Conservation (phyloP, 2,797 vertebrate genomes). For the Orientallactaga sibirica region DNA sequence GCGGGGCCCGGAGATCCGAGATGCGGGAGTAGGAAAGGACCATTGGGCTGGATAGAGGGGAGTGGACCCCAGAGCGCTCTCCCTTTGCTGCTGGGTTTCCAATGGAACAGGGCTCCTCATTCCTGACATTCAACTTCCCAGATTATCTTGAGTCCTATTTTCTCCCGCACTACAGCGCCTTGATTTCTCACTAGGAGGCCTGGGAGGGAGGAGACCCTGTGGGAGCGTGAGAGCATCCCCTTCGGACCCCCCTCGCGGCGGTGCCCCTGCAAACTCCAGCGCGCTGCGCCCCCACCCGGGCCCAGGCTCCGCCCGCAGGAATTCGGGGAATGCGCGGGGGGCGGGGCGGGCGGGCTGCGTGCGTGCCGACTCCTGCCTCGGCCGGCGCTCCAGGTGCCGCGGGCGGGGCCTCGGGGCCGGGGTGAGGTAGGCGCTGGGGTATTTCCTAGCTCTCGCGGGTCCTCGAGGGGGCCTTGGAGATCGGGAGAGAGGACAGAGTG, state of each 20-base stretch:
- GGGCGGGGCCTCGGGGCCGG: slow-evolving; percentile 70
- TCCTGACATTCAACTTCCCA: background rate
- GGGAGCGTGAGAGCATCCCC: slow-evolving; percentile 29
- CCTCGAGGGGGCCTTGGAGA: slow-evolving; percentile 20
- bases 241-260: background rate
- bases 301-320: slow-evolving; percentile 82
- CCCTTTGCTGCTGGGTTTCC: slow-evolving; percentile 11
- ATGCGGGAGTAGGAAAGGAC: background rate
- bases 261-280: slow-evolving; percentile 72
- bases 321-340: slow-evolving; percentile 80
- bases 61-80: background rate
- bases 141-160: slow-evolving; percentile 6
- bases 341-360: slow-evolving; percentile 74
- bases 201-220: background rate
- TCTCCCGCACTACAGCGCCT: background rate
- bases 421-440: slow-evolving; percentile 37
- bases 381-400: slow-evolving; percentile 81
- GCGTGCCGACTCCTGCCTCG: slow-evolving; percentile 84
- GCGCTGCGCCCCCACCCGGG: slow-evolving; percentile 73
- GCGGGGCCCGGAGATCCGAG: background rate
- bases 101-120: background rate
- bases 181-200: slow-evolving; percentile 37
- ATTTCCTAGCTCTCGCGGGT: background rate
- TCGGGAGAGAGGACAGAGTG: background rate
- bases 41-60: background rate